Conservation (phyloP, 2,797 vertebrate genomes). For the Oreonectes daqikongensis region DNA sequence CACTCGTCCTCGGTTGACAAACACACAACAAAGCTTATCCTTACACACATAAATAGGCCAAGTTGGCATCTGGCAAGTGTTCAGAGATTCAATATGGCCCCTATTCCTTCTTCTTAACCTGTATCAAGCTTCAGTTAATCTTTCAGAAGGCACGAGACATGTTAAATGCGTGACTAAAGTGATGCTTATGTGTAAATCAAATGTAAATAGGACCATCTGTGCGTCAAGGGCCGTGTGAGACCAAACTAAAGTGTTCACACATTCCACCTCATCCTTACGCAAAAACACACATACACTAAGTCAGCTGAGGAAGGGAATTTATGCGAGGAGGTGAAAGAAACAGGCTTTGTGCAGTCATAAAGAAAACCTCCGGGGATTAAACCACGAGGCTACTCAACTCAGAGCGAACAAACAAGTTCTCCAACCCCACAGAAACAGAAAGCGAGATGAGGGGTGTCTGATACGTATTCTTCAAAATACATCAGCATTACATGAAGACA, state of each 20-base stretch:
- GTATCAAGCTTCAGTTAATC: not conserved
- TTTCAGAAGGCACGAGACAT: not conserved
- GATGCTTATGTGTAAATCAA: not conserved
- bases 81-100: not conserved
- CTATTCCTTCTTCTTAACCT: not conserved
- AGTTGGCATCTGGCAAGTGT: not conserved
- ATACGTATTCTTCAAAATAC: not conserved
- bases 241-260: not conserved
- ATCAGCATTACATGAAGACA: not conserved
- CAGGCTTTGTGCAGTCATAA: constrained; percentile 38
- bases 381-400: constrained; percentile 7
- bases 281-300: constrained; percentile 13
- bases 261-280: constrained; percentile 24
- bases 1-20: constrained; percentile 11
- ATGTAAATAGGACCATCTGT: constrained; percentile 20
- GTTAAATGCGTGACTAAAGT: not conserved
- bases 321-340: constrained; percentile 37
- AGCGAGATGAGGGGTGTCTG: not conserved
- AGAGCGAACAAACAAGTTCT: not conserved
- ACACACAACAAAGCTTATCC: constrained; percentile 8
- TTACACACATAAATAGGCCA: not conserved
- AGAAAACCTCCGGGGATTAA: constrained; percentile 38
- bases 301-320: constrained; percentile 48
- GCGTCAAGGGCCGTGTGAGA: constrained; percentile 35
- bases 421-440: not conserved